Percentiles rank a stretch among this genome's conserved stretches.
phyloP scores from a whole-genome alignment of 2,888 invertebrate species.

The Portevinia maculata region DNA sequence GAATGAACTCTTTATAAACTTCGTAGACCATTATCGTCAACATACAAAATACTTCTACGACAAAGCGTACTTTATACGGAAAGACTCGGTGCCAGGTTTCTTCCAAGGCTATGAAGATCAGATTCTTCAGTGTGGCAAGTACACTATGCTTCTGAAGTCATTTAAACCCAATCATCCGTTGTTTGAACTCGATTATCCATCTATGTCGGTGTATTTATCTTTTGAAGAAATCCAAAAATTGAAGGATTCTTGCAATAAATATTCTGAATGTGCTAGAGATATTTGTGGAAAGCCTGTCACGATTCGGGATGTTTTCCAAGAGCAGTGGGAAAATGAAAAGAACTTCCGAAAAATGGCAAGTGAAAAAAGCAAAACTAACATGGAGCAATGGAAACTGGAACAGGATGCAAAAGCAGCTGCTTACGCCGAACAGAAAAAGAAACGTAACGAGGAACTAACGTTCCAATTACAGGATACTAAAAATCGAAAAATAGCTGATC shows the following conservation, averaged over 20 bases:
- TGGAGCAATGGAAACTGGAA: conserved; percentile 79
- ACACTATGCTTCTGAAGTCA: conserved; percentile 87
- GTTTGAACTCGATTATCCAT: conserved; percentile 79
- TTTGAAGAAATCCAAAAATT: conserved; percentile 78
- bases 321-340: conserved; percentile 83
- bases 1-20: conserved; percentile 91
- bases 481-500: conserved; percentile 78
- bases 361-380: conserved; percentile 79
- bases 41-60: conserved; percentile 82
- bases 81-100: conserved; percentile 86
- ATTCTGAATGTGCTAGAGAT: conserved; percentile 76
- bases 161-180: conserved; percentile 85
- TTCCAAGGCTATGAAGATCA: conserved; percentile 85
- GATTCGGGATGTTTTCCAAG: conserved; percentile 84
- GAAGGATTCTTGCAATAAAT: conserved; percentile 75
- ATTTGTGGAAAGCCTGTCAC: conserved; percentile 84
- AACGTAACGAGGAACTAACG: conserved; percentile 77
- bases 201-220: conserved; percentile 80
- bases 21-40: conserved; percentile 77
- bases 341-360: conserved; percentile 84
- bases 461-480: conserved; percentile 77
- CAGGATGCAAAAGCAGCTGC: conserved; percentile 75
- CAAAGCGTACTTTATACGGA: conserved; percentile 79
- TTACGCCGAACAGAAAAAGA: conserved; percentile 77
- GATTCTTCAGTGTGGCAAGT: conserved; percentile 90